Conservation (phyloP, 2,888 invertebrate genomes). For the Acleris literana region DNA sequence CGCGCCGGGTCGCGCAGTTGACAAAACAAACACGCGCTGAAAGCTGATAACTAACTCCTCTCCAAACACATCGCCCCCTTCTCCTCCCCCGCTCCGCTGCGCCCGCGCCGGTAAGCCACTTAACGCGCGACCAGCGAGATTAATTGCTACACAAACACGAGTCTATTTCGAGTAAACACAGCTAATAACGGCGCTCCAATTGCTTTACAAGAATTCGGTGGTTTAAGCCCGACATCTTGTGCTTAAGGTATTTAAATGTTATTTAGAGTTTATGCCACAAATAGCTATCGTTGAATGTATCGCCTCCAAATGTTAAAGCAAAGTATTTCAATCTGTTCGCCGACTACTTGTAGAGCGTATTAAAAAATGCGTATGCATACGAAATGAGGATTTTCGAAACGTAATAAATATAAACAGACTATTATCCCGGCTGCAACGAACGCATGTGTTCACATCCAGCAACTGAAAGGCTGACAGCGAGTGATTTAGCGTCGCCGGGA, state of each 20-base stretch:
- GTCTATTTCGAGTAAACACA: conserved; percentile 30
- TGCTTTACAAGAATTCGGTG: conserved; percentile 32
- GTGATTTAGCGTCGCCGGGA: not conserved
- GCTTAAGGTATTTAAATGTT: conserved; percentile 22
- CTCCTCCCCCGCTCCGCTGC: conserved; percentile 24
- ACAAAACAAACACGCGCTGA: conserved; percentile 37
- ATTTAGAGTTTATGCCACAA: not conserved
- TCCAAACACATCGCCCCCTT: conserved; percentile 38
- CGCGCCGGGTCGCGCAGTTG: conserved; percentile 24
- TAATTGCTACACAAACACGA: conserved; percentile 36
- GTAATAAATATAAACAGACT: too few species aligned
- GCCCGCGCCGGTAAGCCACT: conserved; percentile 30
- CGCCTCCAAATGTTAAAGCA: too few species aligned
- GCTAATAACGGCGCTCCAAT: conserved; percentile 27
- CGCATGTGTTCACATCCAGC: not conserved
- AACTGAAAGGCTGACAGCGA: not conserved
- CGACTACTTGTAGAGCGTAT: too few species aligned
- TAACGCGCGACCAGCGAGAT: conserved; percentile 33
- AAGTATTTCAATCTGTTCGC: too few species aligned
- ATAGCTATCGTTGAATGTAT: too few species aligned
- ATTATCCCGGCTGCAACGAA: too few species aligned
- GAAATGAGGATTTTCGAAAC: too few species aligned
- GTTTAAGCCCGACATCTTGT: conserved; percentile 18
- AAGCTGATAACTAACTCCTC: conserved; percentile 42
- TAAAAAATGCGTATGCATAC: too few species aligned